phyloP scores from a whole-genome alignment of 2,113 vertebrate species.

The Hyaena hyaena region DNA sequence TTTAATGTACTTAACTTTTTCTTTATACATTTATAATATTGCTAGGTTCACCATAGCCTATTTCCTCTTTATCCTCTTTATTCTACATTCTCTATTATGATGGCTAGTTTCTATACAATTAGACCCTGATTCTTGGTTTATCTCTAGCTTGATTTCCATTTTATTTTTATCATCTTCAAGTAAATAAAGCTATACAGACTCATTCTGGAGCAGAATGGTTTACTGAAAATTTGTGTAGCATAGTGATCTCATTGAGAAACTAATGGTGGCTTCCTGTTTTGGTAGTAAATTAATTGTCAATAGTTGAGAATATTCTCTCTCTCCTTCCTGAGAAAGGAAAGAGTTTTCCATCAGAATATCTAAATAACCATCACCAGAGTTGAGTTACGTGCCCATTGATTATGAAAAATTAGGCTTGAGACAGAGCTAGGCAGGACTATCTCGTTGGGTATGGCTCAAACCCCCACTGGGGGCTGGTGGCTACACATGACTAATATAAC shows the following conservation, averaged over 20 bases:
- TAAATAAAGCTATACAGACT: background rate
- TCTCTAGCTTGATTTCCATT: background rate
- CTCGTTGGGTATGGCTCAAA: background rate
- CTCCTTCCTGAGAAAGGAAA: background rate
- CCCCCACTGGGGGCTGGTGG: background rate
- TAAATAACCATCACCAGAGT: background rate
- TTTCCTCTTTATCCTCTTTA: background rate
- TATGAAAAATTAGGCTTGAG: background rate
- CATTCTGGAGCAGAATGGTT: background rate
- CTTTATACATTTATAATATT: background rate
- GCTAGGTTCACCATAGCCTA: background rate
- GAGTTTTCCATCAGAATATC: background rate
- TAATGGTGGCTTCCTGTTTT: background rate
- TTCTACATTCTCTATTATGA: background rate
- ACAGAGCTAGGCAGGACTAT: background rate
- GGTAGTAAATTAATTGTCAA: background rate
- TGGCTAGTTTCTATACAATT: background rate
- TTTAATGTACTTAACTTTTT: conserved; percentile 30
- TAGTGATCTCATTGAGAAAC: conserved; percentile 9
- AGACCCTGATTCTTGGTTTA: background rate
- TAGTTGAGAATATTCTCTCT: background rate
- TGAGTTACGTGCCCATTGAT: background rate
- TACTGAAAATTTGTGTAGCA: background rate
- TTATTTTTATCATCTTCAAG: background rate
- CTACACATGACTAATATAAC: background rate